Base-by-base conservation (phyloP, 2,888 invertebrate species). In the Linyphia triangularis region DNA sequence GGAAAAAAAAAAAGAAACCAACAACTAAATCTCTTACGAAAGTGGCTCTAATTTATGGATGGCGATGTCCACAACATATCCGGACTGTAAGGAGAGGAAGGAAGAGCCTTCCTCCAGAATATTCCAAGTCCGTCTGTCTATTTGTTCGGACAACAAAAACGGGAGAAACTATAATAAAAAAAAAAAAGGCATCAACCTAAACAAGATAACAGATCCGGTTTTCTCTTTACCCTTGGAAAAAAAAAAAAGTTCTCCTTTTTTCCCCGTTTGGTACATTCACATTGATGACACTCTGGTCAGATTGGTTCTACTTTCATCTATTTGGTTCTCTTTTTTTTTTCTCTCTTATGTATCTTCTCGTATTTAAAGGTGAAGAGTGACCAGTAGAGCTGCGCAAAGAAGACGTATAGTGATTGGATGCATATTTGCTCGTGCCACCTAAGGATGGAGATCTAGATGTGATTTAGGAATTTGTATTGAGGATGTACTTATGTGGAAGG, bases 131-230 rank as follows among this genome's bases (percentile, higher is more conserved):
- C 57, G 26, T 69, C 81, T 69, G 26, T 69, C 81, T 69, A 59
- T 81, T 81, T 81, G 69, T 69, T 69, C 81, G 69, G 81, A 69
- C 81, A 69, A 69, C 69, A 69, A 67, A 57, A 81, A 57, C 22
- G 37, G 40, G 59, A 72, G 43, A 67, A 65, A 30, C 37, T 19
- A 51, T 16, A 67, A 65, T 65, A 43, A 24, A 78, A 43, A 30
- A 65, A n/a, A 5, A 16, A 33, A 37, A 59, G 37, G 61, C 57
- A 61, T 40, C 37, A 82, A 82, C 37, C 70, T 30, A 82, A 70
- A 82, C 59, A 72, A 70, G 70, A 61, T 70, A 59, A 82, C 40
- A 63, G 24, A 40, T 61, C 61, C 37, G 61, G n/a, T n/a, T n/a
- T n/a, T n/a, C n/a, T n/a, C n/a, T n/a, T n/a, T n/a, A n/a, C n/a